phyloP scores from a whole-genome alignment of 2,113 vertebrate genomes.

The Ranitomeya variabilis region DNA sequence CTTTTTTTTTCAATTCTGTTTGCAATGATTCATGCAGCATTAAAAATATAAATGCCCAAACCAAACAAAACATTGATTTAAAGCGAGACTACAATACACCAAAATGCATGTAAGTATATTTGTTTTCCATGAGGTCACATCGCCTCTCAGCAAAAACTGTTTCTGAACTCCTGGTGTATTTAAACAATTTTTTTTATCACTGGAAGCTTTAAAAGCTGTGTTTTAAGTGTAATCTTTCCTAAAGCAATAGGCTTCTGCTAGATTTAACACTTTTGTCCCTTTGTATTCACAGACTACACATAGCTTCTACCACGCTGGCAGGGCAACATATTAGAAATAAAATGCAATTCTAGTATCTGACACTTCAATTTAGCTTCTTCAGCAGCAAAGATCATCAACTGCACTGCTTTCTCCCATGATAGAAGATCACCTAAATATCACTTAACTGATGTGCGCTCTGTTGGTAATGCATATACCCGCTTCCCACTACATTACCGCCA shows the following conservation, averaged over 20 bases:
- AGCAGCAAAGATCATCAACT: constrained; percentile 75
- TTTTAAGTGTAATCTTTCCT: constrained; percentile 63
- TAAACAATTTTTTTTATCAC: constrained; percentile 63
- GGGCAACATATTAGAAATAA: constrained; percentile 79
- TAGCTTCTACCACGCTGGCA: constrained; percentile 72
- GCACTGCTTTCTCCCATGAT: constrained; percentile 70
- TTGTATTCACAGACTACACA: constrained; percentile 67
- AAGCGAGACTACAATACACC: background rate
- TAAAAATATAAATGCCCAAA: background rate
- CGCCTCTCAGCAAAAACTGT: background rate
- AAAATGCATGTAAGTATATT: background rate
- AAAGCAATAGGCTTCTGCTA: constrained; percentile 62
- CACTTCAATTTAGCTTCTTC: constrained; percentile 78
- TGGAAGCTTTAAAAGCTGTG: constrained; percentile 60
- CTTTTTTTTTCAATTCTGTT: background rate
- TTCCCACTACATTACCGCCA: constrained; percentile 70
- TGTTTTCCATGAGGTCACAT: constrained; percentile 34
- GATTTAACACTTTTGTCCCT: constrained; percentile 70
- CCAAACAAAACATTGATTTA: background rate
- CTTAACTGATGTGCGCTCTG: constrained; percentile 71
- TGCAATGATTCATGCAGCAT: background rate
- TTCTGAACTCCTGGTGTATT: constrained; percentile 61
- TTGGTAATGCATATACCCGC: constrained; percentile 67
- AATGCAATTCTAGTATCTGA: constrained; percentile 76
- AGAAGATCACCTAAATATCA: constrained; percentile 79